Base-by-base conservation (phyloP, 2,888 invertebrate species). In the Lepeophtheirus nordmannii region DNA sequence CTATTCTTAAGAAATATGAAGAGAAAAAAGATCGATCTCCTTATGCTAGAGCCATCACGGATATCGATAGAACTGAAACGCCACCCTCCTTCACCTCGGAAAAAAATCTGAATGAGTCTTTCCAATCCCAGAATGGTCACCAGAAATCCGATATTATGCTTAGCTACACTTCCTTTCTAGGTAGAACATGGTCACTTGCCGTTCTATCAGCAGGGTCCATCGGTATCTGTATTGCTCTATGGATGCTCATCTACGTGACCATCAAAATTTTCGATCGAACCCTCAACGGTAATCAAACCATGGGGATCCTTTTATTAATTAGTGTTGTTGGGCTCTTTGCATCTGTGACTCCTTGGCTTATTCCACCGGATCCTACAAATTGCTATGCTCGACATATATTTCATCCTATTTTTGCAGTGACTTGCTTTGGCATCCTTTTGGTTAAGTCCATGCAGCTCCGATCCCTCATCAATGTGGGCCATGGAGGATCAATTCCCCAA, bases 401-500 rank as follows among this genome's bases (percentile, higher is more conserved):
- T 3, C 74, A 74, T 14, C 73, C 74, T n/a, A 66, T 74, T 17
- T 72, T 74, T 14, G 69, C 74, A 38, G 72, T 73, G 9, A 70
- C 74, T 30, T 74, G 74, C 68, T 75, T 74, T 69, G 74, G 73
- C 8, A 72, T 75, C 17, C 72, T 76, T 20, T 71, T 75, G 1
- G 71, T 75, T 58, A 74, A 76, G 71, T 72, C 73, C 11, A 75
- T 76, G 75, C 74, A 75, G 60, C 70, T 76, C 17, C 69, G 75
- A 46, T 73, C 74, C n/a, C 70, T 75, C 20, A 74, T 73, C 11
- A 71, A 73, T 1, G 70, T 75, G 11, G 76, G 76, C 5, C 71
- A 75, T 5, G 76, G 75, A 20, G 76, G 75, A 3, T 14, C 30
- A 5, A 66, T 66, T 17, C 66, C 66, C 12, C 66, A 66, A 58